Base-by-base conservation (phyloP, 2,113 vertebrate genomes). In the Seriola quinqueradiata region DNA sequence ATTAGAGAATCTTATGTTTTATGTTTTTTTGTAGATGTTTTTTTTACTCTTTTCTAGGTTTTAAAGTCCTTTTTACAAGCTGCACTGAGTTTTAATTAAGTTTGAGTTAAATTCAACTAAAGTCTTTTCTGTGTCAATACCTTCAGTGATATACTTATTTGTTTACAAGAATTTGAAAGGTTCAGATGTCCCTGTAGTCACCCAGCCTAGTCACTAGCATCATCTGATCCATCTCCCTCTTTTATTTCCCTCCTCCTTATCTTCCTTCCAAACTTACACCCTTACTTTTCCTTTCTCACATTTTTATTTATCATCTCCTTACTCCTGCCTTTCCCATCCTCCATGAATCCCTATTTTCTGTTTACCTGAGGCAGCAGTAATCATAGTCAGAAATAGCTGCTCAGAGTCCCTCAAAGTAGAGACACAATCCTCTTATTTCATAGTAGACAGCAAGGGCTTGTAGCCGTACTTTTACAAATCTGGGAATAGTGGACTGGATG, bases 341-440 rank as follows among this genome's bases (percentile, higher is more conserved):
- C 57, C 21, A 58, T 44, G n/a, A 25, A 19, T 72, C 28, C 48
- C 21, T 79, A 17, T 80, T 75, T 46, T 70, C 44, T 25, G 17
- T 63, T 61, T 66, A 9, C n/a, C 17, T 0, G 32, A 77, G 5
- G 70, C 70, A 65, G 19, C 52, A 48, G 23, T 59, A 50, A 75
- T 70, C 16, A 11, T 25, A 21, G 25, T 57, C 21, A 44, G 23
- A 54, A 83, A 65, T 28, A 76, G 23, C 34, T 16, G 9, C 64
- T 40, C 40, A 57, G 23, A 44, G 34, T 77, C n/a, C n/a, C n/a
- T 73, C 3, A 77, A 28, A 80, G 70, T 46, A 59, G 8, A 32
- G 40, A 34, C 23, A 40, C 25, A 75, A 11, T 59, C 65, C 3
- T 59, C 17, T 13, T 34, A 48, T 60, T 72, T 63, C 19, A 13